phyloP scores from a whole-genome alignment of 2,113 vertebrate genomes.

The Callospermophilus lateralis region DNA sequence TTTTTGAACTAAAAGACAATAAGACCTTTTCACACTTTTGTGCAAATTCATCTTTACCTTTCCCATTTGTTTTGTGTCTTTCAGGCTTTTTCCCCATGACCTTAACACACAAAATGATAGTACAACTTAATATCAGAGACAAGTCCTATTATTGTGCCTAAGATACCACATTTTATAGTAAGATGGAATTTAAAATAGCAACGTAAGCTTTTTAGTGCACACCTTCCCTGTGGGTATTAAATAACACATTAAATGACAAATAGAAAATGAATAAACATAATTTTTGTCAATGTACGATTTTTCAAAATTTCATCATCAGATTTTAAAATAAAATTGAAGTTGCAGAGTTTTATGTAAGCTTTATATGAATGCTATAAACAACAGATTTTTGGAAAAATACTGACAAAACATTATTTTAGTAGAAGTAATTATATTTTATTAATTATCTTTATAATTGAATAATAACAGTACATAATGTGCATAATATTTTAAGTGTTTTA shows the following conservation, averaged over 20 bases:
- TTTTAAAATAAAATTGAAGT: constrained; percentile 62
- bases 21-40: neutral
- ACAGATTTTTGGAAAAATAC: neutral
- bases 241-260: neutral
- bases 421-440: constrained; percentile 41
- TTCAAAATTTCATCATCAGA: neutral
- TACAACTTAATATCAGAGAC: neutral
- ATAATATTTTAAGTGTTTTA: constrained; percentile 36
- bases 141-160: neutral
- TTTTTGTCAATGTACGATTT: neutral
- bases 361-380: neutral
- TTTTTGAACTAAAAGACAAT: constrained; percentile 33
- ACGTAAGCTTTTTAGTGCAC: neutral
- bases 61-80: constrained; percentile 22
- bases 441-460: constrained; percentile 13
- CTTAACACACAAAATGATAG: neutral
- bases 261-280: neutral
- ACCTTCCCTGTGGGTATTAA: neutral
- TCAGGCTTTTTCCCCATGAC: neutral
- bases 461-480: neutral
- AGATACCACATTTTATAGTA: neutral
- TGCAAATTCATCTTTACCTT: constrained; percentile 13
- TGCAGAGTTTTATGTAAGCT: neutral
- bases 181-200: constrained; percentile 21
- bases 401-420: neutral